Base-by-base conservation (phyloP, 2,888 invertebrate species). In the Oligia fasciuncula region DNA sequence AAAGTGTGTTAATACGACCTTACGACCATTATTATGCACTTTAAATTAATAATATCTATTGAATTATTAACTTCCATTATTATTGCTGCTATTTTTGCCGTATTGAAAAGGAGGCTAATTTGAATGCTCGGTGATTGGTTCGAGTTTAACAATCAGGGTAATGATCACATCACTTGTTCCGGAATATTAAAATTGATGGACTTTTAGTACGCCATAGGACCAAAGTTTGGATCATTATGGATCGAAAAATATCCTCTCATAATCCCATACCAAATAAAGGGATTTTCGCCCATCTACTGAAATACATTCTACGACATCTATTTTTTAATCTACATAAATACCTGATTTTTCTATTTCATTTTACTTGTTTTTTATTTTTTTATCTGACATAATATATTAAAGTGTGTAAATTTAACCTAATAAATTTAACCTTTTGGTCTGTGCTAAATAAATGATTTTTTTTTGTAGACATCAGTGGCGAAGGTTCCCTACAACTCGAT, bases 1-100 rank as follows among this genome's bases (percentile, higher is more conserved):
- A 78, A 80, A 75, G 77, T 80, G 74, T 88, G 87, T 83, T 87
- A 88, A 86, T 79, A 19, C 29, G 68, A 54, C 54, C 71, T 83
- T 79, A 19, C 29, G 68, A 54, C 54, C 71, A 79, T 77, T 71
- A 73, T 77, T 79, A 84, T 72, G 29, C 65, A 70, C 77, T 74
- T 86, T 49, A 77, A 54, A 72, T 62, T 74, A 63, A 77, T 85
- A 57, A 46, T 60, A 65, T 54, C 60, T 72, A 63, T 72, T 71
- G 46, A 66, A 76, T 85, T 71, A 76, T 67, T 77, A 70, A 75
- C 29, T 54, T 63, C 14, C 79, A 67, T 74, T 63, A 73, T 73
- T 77, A 82, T 83, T 60, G 73, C 46, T n/a, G 49, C 19, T 17
- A 57, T 54, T 81, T 71, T 70, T 14, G 46, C 43, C 29, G 6